Evolutionary conservation across 2,113 vertebrate species (phyloP).

Genomic region (Urocitellus parryii): DNA sequence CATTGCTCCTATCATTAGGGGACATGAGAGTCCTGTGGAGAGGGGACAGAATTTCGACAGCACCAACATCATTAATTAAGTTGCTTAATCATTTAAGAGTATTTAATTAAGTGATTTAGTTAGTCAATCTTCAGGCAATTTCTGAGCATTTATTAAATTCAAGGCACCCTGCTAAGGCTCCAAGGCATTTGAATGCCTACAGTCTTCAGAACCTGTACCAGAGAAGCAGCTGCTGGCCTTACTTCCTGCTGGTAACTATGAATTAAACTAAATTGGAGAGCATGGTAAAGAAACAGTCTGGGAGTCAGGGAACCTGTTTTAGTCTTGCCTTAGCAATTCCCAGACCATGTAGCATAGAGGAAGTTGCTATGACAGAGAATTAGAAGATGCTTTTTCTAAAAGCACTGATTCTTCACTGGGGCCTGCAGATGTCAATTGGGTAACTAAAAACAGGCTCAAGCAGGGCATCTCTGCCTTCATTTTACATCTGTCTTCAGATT

Average conservation of each 20-base stretch:
- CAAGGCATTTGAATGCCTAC: not conserved
- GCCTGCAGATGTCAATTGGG: too few relatives aligned
- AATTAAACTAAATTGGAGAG: not conserved
- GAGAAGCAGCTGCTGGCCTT: not conserved
- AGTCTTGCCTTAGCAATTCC: fast-evolving
- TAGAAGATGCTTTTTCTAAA: too few relatives aligned
- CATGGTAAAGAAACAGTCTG: not conserved
- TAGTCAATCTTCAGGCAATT: constrained; percentile 22
- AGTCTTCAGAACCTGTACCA: not conserved
- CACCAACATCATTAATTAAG: constrained; percentile 20
- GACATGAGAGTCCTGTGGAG: not conserved
- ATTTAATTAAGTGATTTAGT: constrained; percentile 39
- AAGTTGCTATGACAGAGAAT: not conserved
- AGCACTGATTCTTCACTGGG: too few relatives aligned
- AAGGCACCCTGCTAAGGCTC: not conserved
- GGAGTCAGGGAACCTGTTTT: not conserved
- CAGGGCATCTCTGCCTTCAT: too few relatives aligned
- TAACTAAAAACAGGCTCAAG: too few relatives aligned
- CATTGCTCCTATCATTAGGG: not conserved
- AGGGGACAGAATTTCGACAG: not conserved
- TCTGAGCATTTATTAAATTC: not conserved
- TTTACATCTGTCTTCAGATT: too few relatives aligned
- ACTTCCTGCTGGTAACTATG: not conserved
- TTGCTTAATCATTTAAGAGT: constrained; percentile 4
- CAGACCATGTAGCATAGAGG: fast-evolving